Evolutionary conservation across 2,113 vertebrate genomes (phyloP).

Genomic region (Lota lota): DNA sequence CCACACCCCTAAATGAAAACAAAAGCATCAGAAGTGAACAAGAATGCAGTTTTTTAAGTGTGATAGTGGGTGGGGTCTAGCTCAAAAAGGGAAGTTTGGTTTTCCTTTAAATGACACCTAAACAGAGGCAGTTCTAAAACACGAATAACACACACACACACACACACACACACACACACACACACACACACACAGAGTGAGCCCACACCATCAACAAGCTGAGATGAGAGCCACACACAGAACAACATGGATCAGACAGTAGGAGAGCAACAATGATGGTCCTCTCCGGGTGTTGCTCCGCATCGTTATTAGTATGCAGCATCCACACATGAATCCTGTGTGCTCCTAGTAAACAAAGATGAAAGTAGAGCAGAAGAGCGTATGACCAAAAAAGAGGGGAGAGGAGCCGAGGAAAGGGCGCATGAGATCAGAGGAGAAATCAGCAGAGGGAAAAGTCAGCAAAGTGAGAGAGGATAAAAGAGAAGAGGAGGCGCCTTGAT

Average conservation of each 20-base stretch:
- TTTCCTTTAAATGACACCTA: too few species aligned
- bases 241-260: neutral
- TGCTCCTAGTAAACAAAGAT: neutral
- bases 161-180: slow-evolving; percentile 14
- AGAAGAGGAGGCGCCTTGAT: neutral
- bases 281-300: neutral
- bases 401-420: neutral
- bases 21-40: too few species aligned
- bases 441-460: neutral
- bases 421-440: neutral
- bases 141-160: neutral
- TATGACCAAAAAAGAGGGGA: neutral
- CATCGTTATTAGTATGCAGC: neutral
- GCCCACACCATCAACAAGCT: slow-evolving; percentile 27
- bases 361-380: neutral
- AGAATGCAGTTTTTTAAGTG: too few species aligned
- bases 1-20: too few species aligned
- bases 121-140: too few species aligned
- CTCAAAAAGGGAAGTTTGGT: too few species aligned
- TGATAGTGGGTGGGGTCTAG: too few species aligned
- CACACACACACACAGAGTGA: slow-evolving; percentile 3
- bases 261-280: neutral
- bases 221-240: neutral
- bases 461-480: neutral
- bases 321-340: neutral